A percentile compares a stretch with the other conserved stretches of the same genome.
Conservation (phyloP, 2,113 vertebrate species). For the Indicator maculatus region DNA sequence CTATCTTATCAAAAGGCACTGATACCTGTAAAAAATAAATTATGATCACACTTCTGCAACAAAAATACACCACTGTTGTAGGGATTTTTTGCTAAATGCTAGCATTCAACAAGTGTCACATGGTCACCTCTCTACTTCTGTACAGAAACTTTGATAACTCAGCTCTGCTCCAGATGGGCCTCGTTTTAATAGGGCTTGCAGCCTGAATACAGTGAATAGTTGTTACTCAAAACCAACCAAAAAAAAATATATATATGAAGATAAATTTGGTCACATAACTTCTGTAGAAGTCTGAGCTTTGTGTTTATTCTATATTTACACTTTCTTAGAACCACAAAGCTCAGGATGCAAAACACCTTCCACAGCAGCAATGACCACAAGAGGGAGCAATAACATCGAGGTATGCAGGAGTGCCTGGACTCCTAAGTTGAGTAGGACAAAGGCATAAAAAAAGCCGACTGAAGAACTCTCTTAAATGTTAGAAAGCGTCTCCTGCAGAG, state of each 20-base stretch:
- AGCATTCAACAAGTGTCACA: neutral
- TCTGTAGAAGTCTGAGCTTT: neutral
- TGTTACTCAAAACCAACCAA: neutral
- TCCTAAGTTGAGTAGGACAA: neutral
- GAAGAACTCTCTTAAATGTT: neutral
- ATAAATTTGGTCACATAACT: neutral
- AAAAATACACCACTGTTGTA: neutral
- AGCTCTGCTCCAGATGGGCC: neutral
- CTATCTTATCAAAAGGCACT: neutral
- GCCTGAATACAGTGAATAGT: neutral
- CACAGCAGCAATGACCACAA: neutral
- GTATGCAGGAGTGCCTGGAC: neutral
- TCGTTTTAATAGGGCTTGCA: neutral
- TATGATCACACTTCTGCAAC: neutral
- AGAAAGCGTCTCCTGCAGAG: neutral
- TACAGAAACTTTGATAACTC: neutral
- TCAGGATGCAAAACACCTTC: neutral
- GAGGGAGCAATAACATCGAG: slow-evolving; percentile 39
- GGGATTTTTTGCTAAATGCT: neutral
- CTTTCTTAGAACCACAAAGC: neutral
- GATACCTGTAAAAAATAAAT: neutral
- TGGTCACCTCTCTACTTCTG: neutral
- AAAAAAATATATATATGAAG: neutral
- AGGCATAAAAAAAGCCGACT: neutral
- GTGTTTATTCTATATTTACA: neutral